phyloP scores from a whole-genome alignment of 1,140 invertebrate species.

The Limonius californicus region DNA sequence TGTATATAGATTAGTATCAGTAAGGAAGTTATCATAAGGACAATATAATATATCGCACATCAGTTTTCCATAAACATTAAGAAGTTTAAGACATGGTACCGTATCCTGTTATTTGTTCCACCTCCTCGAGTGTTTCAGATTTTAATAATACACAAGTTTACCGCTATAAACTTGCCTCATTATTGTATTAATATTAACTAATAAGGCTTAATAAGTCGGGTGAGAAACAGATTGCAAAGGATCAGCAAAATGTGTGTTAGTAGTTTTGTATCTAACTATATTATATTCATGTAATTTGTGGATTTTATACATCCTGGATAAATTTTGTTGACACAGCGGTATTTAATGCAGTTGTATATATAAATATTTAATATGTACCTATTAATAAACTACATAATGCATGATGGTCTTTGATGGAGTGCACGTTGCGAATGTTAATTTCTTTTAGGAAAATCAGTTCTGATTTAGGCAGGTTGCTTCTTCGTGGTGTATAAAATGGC shows the following conservation, averaged over 20 bases:
- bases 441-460: not conserved
- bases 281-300: not conserved
- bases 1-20: not conserved
- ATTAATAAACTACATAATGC: not conserved
- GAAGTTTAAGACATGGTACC: not conserved
- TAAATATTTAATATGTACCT: not conserved
- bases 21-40: not conserved
- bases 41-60: not conserved
- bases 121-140: no score
- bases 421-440: not conserved
- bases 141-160: not conserved
- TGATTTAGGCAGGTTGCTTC: not conserved
- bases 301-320: not conserved
- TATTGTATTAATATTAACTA: not conserved
- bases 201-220: not conserved
- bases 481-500: not conserved
- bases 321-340: not conserved
- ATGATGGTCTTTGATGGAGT: not conserved
- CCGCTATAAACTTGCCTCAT: not conserved
- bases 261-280: not conserved
- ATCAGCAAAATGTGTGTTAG: slow-evolving; percentile 2
- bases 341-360: not conserved
- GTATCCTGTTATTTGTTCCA: no score
- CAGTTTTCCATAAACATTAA: not conserved
- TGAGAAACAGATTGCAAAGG: not conserved